phyloP scores from a whole-genome alignment of 2,888 invertebrate species.

The Hypselothyrea guttata region DNA sequence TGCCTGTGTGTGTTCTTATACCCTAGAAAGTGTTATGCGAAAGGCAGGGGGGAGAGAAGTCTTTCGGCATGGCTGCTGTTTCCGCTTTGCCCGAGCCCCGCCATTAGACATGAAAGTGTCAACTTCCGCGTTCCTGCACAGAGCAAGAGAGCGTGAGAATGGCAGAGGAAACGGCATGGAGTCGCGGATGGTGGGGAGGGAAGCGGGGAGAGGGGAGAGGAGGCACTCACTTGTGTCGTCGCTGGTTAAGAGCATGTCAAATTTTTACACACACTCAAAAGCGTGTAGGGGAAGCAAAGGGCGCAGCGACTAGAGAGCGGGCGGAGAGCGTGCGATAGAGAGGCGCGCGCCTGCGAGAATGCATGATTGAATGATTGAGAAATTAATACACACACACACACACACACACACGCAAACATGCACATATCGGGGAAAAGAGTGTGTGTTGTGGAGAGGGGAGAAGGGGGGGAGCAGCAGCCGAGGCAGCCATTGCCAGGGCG shows the following conservation, averaged over 20 bases:
- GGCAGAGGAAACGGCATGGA: too few species aligned
- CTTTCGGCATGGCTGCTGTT: slow-evolving; percentile 29
- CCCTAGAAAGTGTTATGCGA: slow-evolving; percentile 5
- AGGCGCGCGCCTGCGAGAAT: slow-evolving; percentile 60
- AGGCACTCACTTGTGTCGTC: slow-evolving; percentile 36
- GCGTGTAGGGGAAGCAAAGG: slow-evolving; percentile 6
- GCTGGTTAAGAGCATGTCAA: slow-evolving; percentile 74
- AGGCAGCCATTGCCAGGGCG: slow-evolving; percentile 17
- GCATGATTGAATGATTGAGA: slow-evolving; percentile 74
- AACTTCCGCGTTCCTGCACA: slow-evolving; percentile 56
- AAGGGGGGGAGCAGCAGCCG: slow-evolving; percentile 20
- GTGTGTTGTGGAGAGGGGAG: not conserved
- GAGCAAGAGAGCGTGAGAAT: slow-evolving; percentile 2
- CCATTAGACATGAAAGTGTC: slow-evolving; percentile 63
- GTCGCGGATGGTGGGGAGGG: not conserved
- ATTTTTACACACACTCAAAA: slow-evolving; percentile 64
- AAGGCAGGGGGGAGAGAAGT: slow-evolving; percentile 20
- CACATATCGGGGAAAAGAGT: not conserved
- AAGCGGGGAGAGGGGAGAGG: not conserved
- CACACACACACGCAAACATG: slow-evolving; percentile 12
- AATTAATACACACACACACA: slow-evolving; percentile 63
- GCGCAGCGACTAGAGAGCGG: not conserved
- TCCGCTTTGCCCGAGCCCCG: slow-evolving; percentile 51
- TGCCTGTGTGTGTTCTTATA: too few species aligned
- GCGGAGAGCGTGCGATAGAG: not conserved